Evolutionary conservation across 2,888 invertebrate species (phyloP).

Genomic region (Trissolcus japonicus): DNA sequence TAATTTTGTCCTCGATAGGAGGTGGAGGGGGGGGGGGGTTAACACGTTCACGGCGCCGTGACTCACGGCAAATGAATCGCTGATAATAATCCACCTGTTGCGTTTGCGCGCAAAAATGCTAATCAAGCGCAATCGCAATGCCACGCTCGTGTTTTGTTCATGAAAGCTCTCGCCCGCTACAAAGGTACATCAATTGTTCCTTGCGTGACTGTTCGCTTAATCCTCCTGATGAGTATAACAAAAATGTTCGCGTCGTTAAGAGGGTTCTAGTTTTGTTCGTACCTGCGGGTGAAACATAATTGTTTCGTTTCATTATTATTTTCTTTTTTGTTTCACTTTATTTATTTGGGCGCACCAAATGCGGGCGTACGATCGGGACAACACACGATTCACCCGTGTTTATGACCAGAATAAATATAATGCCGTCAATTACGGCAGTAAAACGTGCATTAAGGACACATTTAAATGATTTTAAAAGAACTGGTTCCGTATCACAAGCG

Average conservation of each 20-base stretch:
- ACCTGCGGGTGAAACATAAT: background rate
- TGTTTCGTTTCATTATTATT: background rate
- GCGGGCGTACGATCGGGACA: background rate
- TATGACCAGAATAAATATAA: constrained; percentile 24
- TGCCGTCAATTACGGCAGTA: constrained; percentile 34
- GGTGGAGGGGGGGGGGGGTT: too few relatives aligned
- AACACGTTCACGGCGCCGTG: constrained; percentile 19
- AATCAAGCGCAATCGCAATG: constrained; percentile 29
- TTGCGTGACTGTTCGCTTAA: constrained; percentile 8
- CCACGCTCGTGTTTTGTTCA: constrained; percentile 14
- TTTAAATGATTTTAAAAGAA: constrained; percentile 41
- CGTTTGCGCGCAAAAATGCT: constrained; percentile 40
- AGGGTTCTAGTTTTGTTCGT: background rate
- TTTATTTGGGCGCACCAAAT: background rate
- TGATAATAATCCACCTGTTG: constrained; percentile 45
- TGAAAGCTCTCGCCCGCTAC: constrained; percentile 5
- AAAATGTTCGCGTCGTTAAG: background rate
- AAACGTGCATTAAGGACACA: constrained; percentile 33
- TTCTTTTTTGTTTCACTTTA: background rate
- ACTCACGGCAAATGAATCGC: constrained; percentile 23
- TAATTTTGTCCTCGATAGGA: constrained; percentile 35
- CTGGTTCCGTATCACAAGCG: constrained; percentile 28
- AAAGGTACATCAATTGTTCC: constrained; percentile 22
- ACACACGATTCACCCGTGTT: constrained; percentile 19
- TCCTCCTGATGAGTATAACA: background rate